These are phyloP conservation scores for Clepsis dumicolana DNA, from an alignment of 2,888 invertebrate species.

Conservation along the genomic window DNA sequence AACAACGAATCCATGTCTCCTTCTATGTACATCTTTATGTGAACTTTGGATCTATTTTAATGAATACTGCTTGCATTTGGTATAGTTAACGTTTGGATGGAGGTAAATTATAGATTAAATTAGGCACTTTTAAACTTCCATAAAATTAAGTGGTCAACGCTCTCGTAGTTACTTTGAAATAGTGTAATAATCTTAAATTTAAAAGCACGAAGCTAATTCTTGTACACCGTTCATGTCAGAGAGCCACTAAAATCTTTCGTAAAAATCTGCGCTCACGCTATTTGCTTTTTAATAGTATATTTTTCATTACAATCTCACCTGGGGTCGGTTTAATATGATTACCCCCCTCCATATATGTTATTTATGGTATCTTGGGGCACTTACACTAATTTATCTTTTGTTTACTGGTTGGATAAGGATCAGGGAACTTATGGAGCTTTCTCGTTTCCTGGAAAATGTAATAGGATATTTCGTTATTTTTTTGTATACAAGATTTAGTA, in stretches of 20 bases:
- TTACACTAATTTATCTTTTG: conserved; percentile 5
- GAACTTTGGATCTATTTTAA: too few species aligned
- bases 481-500: too few species aligned
- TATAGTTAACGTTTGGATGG: too few species aligned
- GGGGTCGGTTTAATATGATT: conserved; percentile 1
- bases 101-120: too few species aligned
- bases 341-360: conserved; percentile 3
- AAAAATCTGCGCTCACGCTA: conserved; percentile 28
- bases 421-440: not conserved
- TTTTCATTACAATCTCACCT: conserved; percentile 24
- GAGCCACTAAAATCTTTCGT: conserved; percentile 29
- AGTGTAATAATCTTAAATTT: not conserved
- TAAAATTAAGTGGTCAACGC: not conserved
- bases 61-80: too few species aligned
- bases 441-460: too few species aligned
- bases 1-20: too few species aligned
- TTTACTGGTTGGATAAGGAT: not conserved
- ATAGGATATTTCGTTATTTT: too few species aligned
- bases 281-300: conserved; percentile 28
- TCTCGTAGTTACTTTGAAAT: not conserved
- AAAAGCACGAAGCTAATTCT: not conserved
- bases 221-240: conserved; percentile 28
- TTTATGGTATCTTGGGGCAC: conserved; percentile 3
- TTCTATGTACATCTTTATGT: too few species aligned
- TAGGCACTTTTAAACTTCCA: too few species aligned